Conservation (phyloP, 2,888 invertebrate genomes). For the Polia nebulosa region DNA sequence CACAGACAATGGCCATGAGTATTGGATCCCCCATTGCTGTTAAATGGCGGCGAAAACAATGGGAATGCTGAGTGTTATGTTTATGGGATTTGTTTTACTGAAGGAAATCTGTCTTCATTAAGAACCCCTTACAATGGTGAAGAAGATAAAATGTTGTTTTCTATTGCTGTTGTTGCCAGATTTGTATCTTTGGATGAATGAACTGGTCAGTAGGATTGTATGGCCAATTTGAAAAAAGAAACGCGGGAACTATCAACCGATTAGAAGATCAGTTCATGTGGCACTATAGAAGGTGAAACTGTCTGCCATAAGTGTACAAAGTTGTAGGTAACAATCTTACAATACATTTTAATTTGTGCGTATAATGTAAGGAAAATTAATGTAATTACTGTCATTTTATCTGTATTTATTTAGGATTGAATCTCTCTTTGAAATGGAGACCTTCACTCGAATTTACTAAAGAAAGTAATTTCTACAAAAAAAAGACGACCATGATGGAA, state of each 20-base stretch:
- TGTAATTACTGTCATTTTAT: not conserved
- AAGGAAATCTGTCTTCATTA: conserved; percentile 37
- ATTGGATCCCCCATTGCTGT: conserved; percentile 38
- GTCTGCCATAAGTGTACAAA: too few species aligned
- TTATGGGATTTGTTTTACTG: conserved; percentile 27
- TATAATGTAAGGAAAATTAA: not conserved
- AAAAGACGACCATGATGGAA: conserved; percentile 7
- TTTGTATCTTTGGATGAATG: not conserved
- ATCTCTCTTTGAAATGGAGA: too few species aligned
- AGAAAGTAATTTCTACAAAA: conserved; percentile 13
- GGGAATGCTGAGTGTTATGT: conserved; percentile 18
- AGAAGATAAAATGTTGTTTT: not conserved
- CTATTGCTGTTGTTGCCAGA: not conserved
- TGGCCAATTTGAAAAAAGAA: not conserved
- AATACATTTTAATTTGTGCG: not conserved
- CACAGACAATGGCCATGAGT: conserved; percentile 43
- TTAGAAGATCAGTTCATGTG: too few species aligned
- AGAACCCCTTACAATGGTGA: not conserved
- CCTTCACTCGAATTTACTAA: not conserved
- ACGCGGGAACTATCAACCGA: not conserved
- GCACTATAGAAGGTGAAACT: too few species aligned
- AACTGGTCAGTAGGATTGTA: too few species aligned
- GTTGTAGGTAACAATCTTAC: too few species aligned
- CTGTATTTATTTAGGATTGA: not conserved
- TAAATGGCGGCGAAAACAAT: conserved; percentile 52